A percentile compares a stretch with the other conserved stretches of the same genome.
phyloP scores from a whole-genome alignment of 1,140 invertebrate species.

The Adoxophyes honmai region DNA sequence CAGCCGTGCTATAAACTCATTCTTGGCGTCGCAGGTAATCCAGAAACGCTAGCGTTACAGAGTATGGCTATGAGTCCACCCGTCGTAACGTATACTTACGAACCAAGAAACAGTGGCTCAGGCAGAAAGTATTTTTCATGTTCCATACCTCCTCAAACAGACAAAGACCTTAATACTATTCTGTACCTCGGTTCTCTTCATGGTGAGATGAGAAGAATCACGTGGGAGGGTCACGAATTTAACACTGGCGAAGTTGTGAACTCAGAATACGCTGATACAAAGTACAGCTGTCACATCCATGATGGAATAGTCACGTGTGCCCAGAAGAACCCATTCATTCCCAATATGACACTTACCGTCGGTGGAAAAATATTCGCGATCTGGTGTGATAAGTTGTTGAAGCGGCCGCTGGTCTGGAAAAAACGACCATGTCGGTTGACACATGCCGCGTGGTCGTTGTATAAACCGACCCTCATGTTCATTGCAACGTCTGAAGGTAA shows the following conservation, averaged over 20 bases:
- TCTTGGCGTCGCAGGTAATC: constrained; percentile 62
- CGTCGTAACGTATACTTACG: constrained; percentile 45
- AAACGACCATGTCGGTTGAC: constrained; percentile 58
- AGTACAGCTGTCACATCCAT: constrained; percentile 77
- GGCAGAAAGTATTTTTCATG: constrained; percentile 68
- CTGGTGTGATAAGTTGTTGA: constrained; percentile 53
- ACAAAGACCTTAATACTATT: constrained; percentile 59
- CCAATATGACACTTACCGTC: constrained; percentile 73
- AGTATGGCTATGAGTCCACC: constrained; percentile 58
- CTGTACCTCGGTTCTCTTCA: constrained; percentile 64
- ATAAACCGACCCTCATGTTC: constrained; percentile 66
- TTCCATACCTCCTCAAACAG: constrained; percentile 48
- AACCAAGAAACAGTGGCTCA: constrained; percentile 55
- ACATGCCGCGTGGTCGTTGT: constrained; percentile 60
- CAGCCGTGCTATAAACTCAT: constrained; percentile 79
- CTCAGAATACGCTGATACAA: constrained; percentile 72
- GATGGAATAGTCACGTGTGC: constrained; percentile 81
- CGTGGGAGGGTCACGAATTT: constrained; percentile 81
- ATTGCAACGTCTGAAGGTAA: constrained; percentile 59
- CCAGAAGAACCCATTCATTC: constrained; percentile 77
- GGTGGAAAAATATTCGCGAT: constrained; percentile 71
- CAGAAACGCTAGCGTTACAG: constrained; percentile 57
- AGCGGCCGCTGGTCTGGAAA: constrained; percentile 61
- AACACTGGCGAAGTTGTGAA: constrained; percentile 78
- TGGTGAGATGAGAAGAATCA: constrained; percentile 75